phyloP scores from a whole-genome alignment of 1,140 invertebrate genomes.

The Calephelis nemesis region DNA sequence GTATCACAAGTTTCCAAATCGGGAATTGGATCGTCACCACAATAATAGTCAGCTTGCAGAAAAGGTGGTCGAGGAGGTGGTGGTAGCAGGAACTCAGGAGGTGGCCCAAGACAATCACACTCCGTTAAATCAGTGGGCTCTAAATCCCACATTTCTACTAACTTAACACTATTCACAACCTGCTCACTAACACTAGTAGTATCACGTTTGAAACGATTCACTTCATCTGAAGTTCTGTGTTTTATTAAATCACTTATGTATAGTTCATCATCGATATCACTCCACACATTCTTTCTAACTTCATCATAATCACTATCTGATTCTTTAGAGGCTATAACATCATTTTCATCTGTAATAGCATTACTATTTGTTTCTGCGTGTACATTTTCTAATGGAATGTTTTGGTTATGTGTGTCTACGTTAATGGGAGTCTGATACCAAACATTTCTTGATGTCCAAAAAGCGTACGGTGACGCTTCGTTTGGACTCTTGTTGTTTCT shows the following conservation, averaged over 20 bases:
- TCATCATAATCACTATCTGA: slow-evolving; percentile 47
- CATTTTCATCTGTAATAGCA: slow-evolving; percentile 17
- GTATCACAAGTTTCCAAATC: slow-evolving; percentile 77
- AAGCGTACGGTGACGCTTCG: slow-evolving; percentile 67
- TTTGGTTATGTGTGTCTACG: slow-evolving; percentile 28
- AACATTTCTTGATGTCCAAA: slow-evolving; percentile 60
- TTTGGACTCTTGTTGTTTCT: slow-evolving; percentile 62
- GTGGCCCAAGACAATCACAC: slow-evolving; percentile 81
- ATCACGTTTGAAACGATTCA: slow-evolving; percentile 69
- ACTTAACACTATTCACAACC: slow-evolving; percentile 78
- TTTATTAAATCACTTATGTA: slow-evolving; percentile 72
- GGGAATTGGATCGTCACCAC: slow-evolving; percentile 74
- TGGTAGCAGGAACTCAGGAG: slow-evolving; percentile 81
- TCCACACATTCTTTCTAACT: slow-evolving; percentile 69
- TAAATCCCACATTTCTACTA: slow-evolving; percentile 76
- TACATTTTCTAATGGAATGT: slow-evolving; percentile 40
- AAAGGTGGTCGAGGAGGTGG: slow-evolving; percentile 80
- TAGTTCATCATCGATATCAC: slow-evolving; percentile 70
- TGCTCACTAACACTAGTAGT: slow-evolving; percentile 70
- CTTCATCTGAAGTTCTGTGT: slow-evolving; percentile 68
- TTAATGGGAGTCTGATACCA: slow-evolving; percentile 36
- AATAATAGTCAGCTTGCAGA: slow-evolving; percentile 76
- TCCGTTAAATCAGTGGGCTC: slow-evolving; percentile 74
- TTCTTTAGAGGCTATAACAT: slow-evolving; percentile 54
- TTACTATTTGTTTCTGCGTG: slow-evolving; percentile 27